Percentiles rank a stretch among this genome's conserved stretches.
These are phyloP conservation scores for Diaprepes abbreviatus DNA, from an alignment of 2,888 invertebrate species.

Conservation along the genomic window DNA sequence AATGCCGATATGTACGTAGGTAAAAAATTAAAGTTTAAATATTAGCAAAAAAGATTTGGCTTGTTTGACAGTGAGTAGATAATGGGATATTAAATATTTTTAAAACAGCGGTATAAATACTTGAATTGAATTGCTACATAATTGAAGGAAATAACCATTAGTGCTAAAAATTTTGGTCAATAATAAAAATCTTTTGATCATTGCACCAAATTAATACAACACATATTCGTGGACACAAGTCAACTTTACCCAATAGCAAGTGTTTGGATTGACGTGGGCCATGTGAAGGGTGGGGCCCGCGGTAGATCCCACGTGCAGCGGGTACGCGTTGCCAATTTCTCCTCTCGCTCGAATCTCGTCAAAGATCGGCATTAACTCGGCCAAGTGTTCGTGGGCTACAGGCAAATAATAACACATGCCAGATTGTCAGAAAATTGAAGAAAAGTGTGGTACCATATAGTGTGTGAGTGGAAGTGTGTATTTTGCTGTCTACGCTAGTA, in stretches of 20 bases:
- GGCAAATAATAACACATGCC: constrained; percentile 31
- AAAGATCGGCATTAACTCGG: constrained; percentile 96
- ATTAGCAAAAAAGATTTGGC: no score
- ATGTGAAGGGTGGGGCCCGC: constrained; percentile 78
- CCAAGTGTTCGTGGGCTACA: constrained; percentile 93
- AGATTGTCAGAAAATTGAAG: constrained; percentile 18
- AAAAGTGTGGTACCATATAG: constrained; percentile 22
- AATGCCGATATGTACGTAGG: no score
- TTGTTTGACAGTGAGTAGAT: no score
- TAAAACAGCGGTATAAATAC: no score
- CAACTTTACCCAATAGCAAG: constrained; percentile 81
- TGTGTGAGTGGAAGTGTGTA: constrained; percentile 18
- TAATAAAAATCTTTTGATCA: constrained; percentile 46
- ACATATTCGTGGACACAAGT: constrained; percentile 33
- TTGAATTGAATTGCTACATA: no score
- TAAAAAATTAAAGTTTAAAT: no score
- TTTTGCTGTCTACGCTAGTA: no score
- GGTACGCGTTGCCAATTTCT: constrained; percentile 92
- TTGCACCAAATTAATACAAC: constrained; percentile 45
- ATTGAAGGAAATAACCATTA: no score
- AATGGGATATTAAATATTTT: no score
- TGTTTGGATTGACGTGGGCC: constrained; percentile 70
- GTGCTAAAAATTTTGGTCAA: no score
- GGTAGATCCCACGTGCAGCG: constrained; percentile 85
- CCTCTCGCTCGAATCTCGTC: constrained; percentile 92